Conservation (phyloP, 2,113 vertebrate species). For the Thalassoma bifasciatum region DNA sequence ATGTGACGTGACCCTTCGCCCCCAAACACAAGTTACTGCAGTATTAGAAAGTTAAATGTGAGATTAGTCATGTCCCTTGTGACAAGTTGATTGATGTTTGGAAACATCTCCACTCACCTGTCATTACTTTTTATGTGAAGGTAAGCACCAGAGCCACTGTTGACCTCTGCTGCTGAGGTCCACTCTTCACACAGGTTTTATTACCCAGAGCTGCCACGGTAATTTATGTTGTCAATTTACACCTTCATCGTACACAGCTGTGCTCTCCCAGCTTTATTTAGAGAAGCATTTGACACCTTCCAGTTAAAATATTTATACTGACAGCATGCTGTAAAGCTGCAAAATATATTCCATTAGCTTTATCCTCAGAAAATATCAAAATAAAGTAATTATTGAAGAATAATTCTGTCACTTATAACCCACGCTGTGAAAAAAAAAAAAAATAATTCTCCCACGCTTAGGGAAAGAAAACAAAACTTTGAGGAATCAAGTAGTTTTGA, state of each 20-base stretch:
- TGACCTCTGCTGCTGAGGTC: constrained; percentile 32
- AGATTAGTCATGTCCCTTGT: not conserved
- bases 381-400: not conserved
- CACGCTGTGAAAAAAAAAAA: not conserved
- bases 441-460: not conserved
- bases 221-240: constrained; percentile 49
- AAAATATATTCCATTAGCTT: not conserved
- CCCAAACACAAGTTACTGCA: no score
- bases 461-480: not conserved
- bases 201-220: constrained; percentile 21
- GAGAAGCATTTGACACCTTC: not conserved
- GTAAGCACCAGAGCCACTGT: constrained; percentile 32
- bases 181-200: constrained; percentile 46
- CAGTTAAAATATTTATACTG: not conserved
- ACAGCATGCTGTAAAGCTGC: not conserved
- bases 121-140: constrained; percentile 52
- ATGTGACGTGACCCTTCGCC: no score
- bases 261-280: constrained; percentile 2
- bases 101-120: constrained; percentile 26
- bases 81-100: constrained; percentile 20
- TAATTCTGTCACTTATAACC: not conserved
- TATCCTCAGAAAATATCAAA: not conserved
- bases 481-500: no score
- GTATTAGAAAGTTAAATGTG: not conserved
- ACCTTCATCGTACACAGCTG: constrained; percentile 32